These are phyloP conservation scores for Oryzias sinensis DNA, from an alignment of 2,797 vertebrate genomes.

Conservation along the genomic window DNA sequence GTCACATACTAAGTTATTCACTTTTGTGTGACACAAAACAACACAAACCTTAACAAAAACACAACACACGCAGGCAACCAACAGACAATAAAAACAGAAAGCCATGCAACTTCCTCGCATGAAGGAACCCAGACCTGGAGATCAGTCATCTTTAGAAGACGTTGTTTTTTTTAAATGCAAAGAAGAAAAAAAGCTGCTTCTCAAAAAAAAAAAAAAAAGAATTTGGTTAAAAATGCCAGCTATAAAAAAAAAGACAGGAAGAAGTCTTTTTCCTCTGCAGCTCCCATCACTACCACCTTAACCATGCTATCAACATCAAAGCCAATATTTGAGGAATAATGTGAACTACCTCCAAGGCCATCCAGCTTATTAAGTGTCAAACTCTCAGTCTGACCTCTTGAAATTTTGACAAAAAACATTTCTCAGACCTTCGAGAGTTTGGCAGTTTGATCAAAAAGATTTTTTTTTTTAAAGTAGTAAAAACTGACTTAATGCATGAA, in stretches of 20 bases:
- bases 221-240: conserved; percentile 9
- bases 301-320: conserved; percentile 49
- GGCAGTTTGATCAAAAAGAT: conserved; percentile 33
- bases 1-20: conserved; percentile 37
- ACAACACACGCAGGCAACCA: conserved; percentile 32
- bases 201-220: conserved; percentile 15
- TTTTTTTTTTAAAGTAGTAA: background rate
- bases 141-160: background rate
- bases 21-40: conserved; percentile 29
- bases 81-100: conserved; percentile 25
- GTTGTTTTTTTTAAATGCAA: no score
- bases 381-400: conserved; percentile 32
- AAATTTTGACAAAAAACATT: conserved; percentile 43
- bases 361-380: conserved; percentile 43
- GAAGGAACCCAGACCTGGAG: conserved; percentile 41
- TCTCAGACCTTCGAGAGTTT: conserved; percentile 37
- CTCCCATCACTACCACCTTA: conserved; percentile 35
- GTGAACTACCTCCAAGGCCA: conserved; percentile 50
- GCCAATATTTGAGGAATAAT: conserved; percentile 26
- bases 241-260: conserved; percentile 13
- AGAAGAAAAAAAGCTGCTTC: background rate
- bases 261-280: conserved; percentile 45
- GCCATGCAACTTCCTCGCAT: conserved; percentile 57
- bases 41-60: conserved; percentile 42
- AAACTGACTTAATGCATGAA: conserved; percentile 11